Evolutionary conservation across 2,113 vertebrate species (phyloP), one percentile per base, ranked within the genome.

Genomic region (Spilogale gracilis): DNA sequence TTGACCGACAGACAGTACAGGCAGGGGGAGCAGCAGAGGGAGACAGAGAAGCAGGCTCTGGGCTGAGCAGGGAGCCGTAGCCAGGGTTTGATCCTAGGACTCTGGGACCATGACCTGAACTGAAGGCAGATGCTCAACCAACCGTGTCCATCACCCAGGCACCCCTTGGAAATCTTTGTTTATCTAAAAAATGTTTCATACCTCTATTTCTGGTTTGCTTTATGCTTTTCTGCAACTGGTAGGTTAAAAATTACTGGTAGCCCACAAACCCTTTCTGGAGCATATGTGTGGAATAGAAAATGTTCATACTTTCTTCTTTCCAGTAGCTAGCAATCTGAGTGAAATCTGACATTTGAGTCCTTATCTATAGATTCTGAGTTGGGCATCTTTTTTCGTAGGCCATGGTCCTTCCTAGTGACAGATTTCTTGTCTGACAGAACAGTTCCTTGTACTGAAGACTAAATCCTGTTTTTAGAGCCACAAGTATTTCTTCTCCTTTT

Each of bases 141-240:
- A 67, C 63, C 32, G 30, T 38, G 38, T 38, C 38, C 13, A 0
- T 30, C 30, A 67, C 13, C 13, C 63, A 67, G 30, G 13, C 2
- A 1, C 63, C 63, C 63, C 63, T 67, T 89, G 45, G 48, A 97
- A 86, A 89, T 27, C 60, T 65, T 83, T 89, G 60, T 45, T 86
- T 80, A 87, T 87, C 89, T 54, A 83, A 73, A 95, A 80, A 65
- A 89, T 32, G 16, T 71, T 67, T 58, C n/a, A 20, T 43, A 16
- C 17, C 23, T 82, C 85, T 80, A 17, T 76, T 92, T 95, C 95
- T 89, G 61, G 61, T 52, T 95, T 43, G 30, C 86, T 74, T 56
- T 79, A 38, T 69, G 43, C 45, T 76, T 89, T 52, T 76, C 54
- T 2, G 1, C 8, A 90, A 82, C 10, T 54, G 23, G 25, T 95